Conservation (phyloP, 1,140 invertebrate genomes). For the Coelopa frigida region DNA sequence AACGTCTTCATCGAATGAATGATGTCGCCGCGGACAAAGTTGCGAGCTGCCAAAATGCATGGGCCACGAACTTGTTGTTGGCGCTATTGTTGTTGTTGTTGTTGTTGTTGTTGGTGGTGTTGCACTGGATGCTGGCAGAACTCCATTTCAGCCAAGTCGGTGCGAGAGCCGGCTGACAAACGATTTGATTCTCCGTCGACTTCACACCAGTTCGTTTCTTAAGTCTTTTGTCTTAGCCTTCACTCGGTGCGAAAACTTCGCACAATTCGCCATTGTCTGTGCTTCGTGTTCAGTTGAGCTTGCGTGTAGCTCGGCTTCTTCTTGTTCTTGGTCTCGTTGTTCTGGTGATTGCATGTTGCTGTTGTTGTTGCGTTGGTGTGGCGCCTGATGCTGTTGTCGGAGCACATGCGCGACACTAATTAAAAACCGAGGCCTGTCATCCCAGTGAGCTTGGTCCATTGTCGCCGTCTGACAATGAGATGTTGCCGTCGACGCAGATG, state of each 20-base stretch:
- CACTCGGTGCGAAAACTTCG: neutral
- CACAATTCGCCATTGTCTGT: too few species aligned
- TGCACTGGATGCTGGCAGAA: constrained; percentile 1
- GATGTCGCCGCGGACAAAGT: neutral
- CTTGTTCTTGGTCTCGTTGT: too few species aligned
- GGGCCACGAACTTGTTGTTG: constrained; percentile 1
- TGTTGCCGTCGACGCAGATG: too few species aligned
- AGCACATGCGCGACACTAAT: too few species aligned
- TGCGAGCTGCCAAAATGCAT: neutral
- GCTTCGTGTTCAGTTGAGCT: too few species aligned
- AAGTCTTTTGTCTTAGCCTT: neutral
- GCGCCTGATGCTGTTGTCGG: too few species aligned
- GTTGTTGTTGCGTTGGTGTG: too few species aligned
- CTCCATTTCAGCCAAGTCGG: neutral
- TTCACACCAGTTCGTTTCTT: neutral
- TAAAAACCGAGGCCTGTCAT: too few species aligned
- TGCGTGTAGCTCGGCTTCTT: too few species aligned
- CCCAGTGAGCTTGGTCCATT: too few species aligned
- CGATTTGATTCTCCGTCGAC: neutral
- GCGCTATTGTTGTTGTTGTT: neutral
- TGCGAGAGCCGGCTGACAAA: neutral
- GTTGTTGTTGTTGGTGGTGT: constrained; percentile 1
- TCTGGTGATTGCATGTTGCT: too few species aligned
- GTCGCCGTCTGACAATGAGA: too few species aligned
- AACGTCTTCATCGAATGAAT: neutral